These are phyloP conservation scores for Hyppa rectilinea DNA, from an alignment of 2,888 invertebrate species.

Conservation along the genomic window DNA sequence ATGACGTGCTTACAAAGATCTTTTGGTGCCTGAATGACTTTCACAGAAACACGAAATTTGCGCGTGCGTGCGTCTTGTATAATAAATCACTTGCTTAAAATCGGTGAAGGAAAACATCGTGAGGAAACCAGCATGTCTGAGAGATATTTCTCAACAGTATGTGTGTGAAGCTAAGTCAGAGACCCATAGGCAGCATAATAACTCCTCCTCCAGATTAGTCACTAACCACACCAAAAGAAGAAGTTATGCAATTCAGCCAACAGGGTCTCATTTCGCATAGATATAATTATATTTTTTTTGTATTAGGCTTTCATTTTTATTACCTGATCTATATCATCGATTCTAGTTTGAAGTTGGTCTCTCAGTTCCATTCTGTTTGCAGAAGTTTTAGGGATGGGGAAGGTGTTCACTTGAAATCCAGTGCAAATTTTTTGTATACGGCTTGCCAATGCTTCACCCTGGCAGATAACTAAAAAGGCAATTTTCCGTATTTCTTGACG, in stretches of 20 bases:
- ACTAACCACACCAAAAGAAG: no score
- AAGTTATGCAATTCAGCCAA: not conserved
- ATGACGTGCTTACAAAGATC: not conserved
- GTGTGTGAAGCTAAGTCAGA: no score
- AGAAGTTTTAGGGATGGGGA: slow-evolving; percentile 95
- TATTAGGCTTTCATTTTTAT: not conserved
- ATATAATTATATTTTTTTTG: not conserved
- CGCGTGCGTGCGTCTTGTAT: no score
- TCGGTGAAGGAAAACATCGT: no score
- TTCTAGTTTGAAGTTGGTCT: slow-evolving; percentile 93
- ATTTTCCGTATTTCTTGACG: slow-evolving; percentile 95
- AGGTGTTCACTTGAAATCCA: slow-evolving; percentile 96
- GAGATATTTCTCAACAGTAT: no score
- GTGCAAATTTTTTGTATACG: slow-evolving; percentile 96
- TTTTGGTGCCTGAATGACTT: not conserved
- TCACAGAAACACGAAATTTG: no score
- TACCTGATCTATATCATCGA: slow-evolving; percentile 95
- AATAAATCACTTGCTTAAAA: no score
- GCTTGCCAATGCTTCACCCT: slow-evolving; percentile 95
- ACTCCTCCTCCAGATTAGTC: no score
- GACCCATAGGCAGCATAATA: no score
- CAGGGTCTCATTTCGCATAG: no score
- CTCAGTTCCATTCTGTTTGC: slow-evolving; percentile 94
- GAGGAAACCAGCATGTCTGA: no score
- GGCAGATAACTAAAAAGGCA: slow-evolving; percentile 95